Base-by-base conservation (phyloP, 2,113 vertebrate species). In the Aix galericulata region DNA sequence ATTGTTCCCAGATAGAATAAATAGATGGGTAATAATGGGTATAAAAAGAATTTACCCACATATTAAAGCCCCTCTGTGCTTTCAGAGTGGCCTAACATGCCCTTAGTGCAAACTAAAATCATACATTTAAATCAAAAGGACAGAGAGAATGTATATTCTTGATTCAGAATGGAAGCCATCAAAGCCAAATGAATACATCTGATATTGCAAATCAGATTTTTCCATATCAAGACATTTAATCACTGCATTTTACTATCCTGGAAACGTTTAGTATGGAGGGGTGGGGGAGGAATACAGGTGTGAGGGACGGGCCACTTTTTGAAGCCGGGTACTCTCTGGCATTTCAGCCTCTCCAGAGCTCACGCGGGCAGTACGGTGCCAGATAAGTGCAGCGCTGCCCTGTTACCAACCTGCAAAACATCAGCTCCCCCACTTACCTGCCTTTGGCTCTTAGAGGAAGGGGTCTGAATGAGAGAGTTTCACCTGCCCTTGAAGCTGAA, bases 21-120 rank as follows among this genome's bases (percentile, higher is more conserved):
- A 88, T 88, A 94, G 92, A 83, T 93, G 80, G 64, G 63, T 87
- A 93, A 95, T 95, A 93, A 83, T 93, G 81, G 66, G 63, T 87
- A 92, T 96, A 95, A 96, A 96, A 96, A 93, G 92, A 93, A 94
- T 93, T 95, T 96, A 82, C 81, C 93, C 81, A 38, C 66, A 71
- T 82, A 91, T 87, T 94, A 96, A 92, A 86, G 66, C 63, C 83
- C 58, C 86, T 87, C 63, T 87, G 89, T 76, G 75, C 50, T 85
- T 93, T 66, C 93, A 79, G 36, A 93, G 66, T 29, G 27, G 82
- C 66, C 88, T 94, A 85, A 92, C 89, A 20, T 63, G 75, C 91
- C 92, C 83, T 96, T n/a, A 18, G 92, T 87, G 83, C 85, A 91
- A 76, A 94, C 80, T 91, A 94, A 95, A 95, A 93, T 96, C 83